Percentiles rank a stretch among this genome's conserved stretches.
These are phyloP conservation scores for Zaprionus tsacasi DNA, from an alignment of 1,140 invertebrate species.

Conservation along the genomic window DNA sequence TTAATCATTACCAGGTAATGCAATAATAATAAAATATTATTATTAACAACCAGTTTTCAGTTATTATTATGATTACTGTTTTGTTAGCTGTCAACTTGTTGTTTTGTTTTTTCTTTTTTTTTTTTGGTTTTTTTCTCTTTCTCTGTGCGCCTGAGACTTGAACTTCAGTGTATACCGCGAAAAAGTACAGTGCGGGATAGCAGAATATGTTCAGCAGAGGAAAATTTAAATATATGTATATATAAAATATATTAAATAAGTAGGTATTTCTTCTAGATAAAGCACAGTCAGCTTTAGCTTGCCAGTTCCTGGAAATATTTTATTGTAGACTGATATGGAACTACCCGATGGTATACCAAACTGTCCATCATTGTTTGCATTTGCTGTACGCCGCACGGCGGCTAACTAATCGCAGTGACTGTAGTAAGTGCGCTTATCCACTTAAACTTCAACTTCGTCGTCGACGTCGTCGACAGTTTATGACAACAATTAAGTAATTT, in stretches of 20 bases:
- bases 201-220: not conserved
- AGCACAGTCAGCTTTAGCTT: not conserved
- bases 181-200: conserved; percentile 46
- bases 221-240: too few relatives aligned
- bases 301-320: not conserved
- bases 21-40: conserved; percentile 79
- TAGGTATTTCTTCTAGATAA: too few relatives aligned
- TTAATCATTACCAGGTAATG: conserved; percentile 79
- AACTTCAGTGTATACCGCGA: conserved; percentile 16
- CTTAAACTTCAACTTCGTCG: conserved; percentile 41
- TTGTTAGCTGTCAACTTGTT: conserved; percentile 55
- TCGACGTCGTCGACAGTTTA: conserved; percentile 65
- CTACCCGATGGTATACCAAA: not conserved
- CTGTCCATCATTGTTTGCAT: not conserved
- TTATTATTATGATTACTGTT: conserved; percentile 58
- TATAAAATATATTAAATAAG: too few relatives aligned
- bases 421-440: conserved; percentile 45
- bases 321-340: not conserved
- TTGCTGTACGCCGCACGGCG: not conserved
- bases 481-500: conserved; percentile 82
- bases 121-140: conserved; percentile 27
- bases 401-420: conserved; percentile 41
- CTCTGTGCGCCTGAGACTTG: conserved; percentile 30
- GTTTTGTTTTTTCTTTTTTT: conserved; percentile 21
- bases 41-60: conserved; percentile 74